Evolutionary conservation across 1,140 invertebrate species (phyloP), one percentile per base, ranked within the genome.

Genomic region (Cydia strobilella): DNA sequence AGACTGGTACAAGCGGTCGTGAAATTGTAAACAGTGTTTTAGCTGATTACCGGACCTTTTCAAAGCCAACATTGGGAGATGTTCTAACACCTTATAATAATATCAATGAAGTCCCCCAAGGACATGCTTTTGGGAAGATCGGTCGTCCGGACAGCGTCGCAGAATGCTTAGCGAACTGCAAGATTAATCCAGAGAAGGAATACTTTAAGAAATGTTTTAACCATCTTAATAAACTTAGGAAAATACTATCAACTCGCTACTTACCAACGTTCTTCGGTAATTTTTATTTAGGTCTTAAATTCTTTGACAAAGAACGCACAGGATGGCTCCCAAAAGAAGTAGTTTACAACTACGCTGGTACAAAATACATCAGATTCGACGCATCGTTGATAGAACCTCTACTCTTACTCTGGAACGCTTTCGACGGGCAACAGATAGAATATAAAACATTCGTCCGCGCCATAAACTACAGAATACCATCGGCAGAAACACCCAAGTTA

Each of bases 41-140:
- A 63, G 85, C 91, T 51, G 72, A 80, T 45, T 86, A 81, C 42
- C 84, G 90, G 78, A 81, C 87, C 18, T 23, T 23, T 23, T 59
- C 54, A 20, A 7, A 59, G 20, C 10, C 54, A 3, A 82, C 80
- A 82, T 59, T 94, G 27, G 94, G 93, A 18, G 85, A 81, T 72
- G 80, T 83, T 31, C 80, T 93, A 75, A 84, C 89, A 15, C 93
- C 93, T 79, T 93, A 93, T 82, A 80, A 93, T 27, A 94, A 94
- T 75, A 90, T 91, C 3, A 78, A 78, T 27, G 81, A 83, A 45
- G 87, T 94, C n/a, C 91, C 92, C 12, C 74, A 90, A 73, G 90
- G 87, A 10, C 86, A 93, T 74, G 54, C 82, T 23, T 94, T 93
- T 82, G 94, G 93, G n/a, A 91, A 86, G 74, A 76, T 87, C 25